These are phyloP conservation scores for Microtus richardsoni DNA, from an alignment of 2,113 vertebrate genomes.

Conservation along the genomic window DNA sequence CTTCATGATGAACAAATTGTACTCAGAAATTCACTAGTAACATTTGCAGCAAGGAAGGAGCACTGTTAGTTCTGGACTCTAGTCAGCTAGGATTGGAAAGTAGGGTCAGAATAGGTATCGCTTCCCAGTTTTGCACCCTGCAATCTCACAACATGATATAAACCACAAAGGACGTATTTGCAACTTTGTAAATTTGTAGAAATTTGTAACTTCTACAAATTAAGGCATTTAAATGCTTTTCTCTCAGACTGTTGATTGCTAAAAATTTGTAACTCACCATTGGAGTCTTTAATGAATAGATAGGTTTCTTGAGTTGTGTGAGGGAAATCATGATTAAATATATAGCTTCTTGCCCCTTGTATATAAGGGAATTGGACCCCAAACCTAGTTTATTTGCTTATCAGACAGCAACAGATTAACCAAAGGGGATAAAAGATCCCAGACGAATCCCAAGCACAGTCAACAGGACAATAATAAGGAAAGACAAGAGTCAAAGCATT, in stretches of 20 bases:
- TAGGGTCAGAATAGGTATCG: not conserved
- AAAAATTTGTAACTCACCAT: not conserved
- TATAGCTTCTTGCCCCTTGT: not conserved
- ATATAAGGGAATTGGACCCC: not conserved
- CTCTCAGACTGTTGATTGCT: not conserved
- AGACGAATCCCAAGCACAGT: not conserved
- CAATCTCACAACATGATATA: not conserved
- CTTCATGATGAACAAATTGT: not conserved
- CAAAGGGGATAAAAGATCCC: not conserved
- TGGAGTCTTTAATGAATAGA: not conserved
- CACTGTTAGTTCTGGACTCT: accelerated
- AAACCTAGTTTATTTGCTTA: not conserved
- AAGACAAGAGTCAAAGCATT: not conserved
- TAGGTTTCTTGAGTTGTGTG: not conserved
- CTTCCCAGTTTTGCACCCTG: not conserved
- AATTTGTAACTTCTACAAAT: not conserved
- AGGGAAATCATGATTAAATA: not conserved
- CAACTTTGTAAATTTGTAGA: not conserved
- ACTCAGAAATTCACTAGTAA: not conserved
- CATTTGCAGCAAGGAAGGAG: not conserved
- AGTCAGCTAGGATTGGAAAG: not conserved
- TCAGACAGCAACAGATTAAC: not conserved
- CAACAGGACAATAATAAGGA: not conserved
- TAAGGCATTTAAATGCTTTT: not conserved
- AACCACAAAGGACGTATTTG: not conserved